Percentiles rank a stretch among this genome's conserved stretches.
Conservation (phyloP, 2,888 invertebrate genomes). For the Noctua janthina region DNA sequence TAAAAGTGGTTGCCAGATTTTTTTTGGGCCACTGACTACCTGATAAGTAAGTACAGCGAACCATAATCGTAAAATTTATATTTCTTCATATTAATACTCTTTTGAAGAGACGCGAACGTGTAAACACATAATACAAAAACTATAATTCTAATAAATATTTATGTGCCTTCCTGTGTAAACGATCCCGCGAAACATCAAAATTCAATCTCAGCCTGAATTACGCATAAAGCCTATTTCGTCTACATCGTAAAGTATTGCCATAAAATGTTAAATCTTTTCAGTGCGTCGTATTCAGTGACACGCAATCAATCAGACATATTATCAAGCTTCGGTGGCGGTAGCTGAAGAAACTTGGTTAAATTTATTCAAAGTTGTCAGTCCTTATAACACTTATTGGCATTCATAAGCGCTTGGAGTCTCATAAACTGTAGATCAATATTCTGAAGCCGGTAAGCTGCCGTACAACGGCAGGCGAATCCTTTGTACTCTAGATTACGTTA, state of each 20-base stretch:
- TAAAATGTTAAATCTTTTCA: conserved; percentile 57
- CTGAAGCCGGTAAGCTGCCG: conserved; percentile 75
- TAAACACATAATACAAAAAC: conserved; percentile 48
- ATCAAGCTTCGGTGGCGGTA: conserved; percentile 43
- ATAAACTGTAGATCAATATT: conserved; percentile 81
- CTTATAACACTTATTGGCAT: conserved; percentile 74
- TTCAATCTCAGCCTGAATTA: conserved; percentile 63
- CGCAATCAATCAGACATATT: conserved; percentile 66
- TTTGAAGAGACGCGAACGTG: conserved; percentile 41
- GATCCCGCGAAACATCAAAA: conserved; percentile 52
- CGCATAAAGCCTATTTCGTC: conserved; percentile 53
- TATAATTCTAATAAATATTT: conserved; percentile 59
- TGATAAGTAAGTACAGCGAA: conserved; percentile 3
- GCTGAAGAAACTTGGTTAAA: conserved; percentile 41
- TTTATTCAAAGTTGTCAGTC: conserved; percentile 50
- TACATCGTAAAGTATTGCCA: conserved; percentile 58
- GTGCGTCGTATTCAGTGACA: conserved; percentile 61
- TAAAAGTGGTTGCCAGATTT: too few species aligned
- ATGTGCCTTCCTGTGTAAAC: conserved; percentile 54
- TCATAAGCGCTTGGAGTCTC: conserved; percentile 76
- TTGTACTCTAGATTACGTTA: conserved; percentile 86
- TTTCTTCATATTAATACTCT: conserved; percentile 29
- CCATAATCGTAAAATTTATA: conserved; percentile 40
- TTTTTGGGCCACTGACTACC: too few species aligned
- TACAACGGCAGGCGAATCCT: conserved; percentile 74